Percentiles rank a stretch among this genome's conserved stretches.
Conservation (phyloP, 2,797 vertebrate species). For the Phalanger gymnotis region DNA sequence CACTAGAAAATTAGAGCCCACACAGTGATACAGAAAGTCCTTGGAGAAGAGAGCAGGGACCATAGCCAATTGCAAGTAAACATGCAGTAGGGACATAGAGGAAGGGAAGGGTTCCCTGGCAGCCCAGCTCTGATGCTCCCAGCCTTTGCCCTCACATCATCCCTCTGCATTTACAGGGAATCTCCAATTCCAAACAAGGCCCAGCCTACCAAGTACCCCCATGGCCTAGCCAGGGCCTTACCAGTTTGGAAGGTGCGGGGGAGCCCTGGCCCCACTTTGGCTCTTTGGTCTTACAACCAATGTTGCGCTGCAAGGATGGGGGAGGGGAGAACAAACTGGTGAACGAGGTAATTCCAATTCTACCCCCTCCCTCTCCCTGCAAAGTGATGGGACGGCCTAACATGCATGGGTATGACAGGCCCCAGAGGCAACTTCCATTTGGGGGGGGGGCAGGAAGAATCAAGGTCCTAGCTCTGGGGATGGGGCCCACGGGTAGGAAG, state of each 20-base stretch:
- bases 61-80: background rate
- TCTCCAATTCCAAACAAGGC: background rate
- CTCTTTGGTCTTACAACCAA: background rate
- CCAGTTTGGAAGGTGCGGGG: slow-evolving; percentile 63
- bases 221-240: slow-evolving; percentile 56
- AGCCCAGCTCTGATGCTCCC: background rate
- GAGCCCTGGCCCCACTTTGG: background rate
- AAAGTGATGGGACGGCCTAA: background rate
- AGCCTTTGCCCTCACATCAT: background rate
- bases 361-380: background rate
- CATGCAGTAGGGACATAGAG: background rate
- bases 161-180: background rate
- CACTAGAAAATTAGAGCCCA: background rate
- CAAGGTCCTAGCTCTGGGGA: background rate
- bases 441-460: background rate
- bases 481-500: background rate
- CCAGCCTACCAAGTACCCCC: slow-evolving; percentile 61
- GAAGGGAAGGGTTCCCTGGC: background rate
- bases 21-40: background rate
- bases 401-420: background rate
- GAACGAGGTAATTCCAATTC: background rate
- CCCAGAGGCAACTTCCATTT: slow-evolving; percentile 50
- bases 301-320: background rate
- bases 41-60: background rate
- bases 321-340: background rate